Percentiles rank a stretch among this genome's conserved stretches.
Evolutionary conservation across 2,113 vertebrate species (phyloP).

Genomic region (Hippocampus zosterae): DNA sequence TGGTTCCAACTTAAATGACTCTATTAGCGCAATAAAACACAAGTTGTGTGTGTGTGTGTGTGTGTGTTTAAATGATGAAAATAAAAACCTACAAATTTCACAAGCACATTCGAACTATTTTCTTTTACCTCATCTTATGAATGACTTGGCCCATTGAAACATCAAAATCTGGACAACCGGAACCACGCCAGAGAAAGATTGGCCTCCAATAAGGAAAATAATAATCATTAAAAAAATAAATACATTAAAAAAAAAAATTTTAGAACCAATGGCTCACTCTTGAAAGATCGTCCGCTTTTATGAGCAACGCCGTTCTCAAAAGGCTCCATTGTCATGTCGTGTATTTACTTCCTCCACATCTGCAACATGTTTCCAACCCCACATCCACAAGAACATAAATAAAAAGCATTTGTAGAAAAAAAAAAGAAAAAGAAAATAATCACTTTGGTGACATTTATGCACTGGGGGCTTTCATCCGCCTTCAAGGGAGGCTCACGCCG

Average conservation of each 20-base stretch:
- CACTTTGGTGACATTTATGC: background rate
- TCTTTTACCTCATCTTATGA: too few species aligned
- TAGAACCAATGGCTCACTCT: background rate
- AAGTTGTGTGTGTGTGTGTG: too few species aligned
- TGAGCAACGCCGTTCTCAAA: background rate
- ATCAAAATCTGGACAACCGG: too few species aligned
- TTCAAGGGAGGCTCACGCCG: conserved; percentile 46
- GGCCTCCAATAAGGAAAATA: too few species aligned
- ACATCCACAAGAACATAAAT: conserved; percentile 27
- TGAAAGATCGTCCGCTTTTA: background rate
- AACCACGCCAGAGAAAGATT: too few species aligned
- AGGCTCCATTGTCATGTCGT: background rate
- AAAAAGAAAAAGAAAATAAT: conserved; percentile 12
- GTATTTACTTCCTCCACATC: conserved; percentile 33
- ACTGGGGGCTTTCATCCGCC: conserved; percentile 36
- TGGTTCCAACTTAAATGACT: too few species aligned
- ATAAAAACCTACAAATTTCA: too few species aligned
- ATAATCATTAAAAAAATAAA: background rate
- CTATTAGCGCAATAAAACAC: too few species aligned
- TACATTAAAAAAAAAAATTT: background rate
- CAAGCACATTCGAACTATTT: too few species aligned
- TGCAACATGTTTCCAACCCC: conserved; percentile 54
- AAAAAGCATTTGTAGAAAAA: conserved; percentile 43
- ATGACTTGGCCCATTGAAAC: too few species aligned
- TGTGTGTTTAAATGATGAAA: too few species aligned